Conservation (phyloP, 2,888 invertebrate species). For the Boloria euphrosyne region DNA sequence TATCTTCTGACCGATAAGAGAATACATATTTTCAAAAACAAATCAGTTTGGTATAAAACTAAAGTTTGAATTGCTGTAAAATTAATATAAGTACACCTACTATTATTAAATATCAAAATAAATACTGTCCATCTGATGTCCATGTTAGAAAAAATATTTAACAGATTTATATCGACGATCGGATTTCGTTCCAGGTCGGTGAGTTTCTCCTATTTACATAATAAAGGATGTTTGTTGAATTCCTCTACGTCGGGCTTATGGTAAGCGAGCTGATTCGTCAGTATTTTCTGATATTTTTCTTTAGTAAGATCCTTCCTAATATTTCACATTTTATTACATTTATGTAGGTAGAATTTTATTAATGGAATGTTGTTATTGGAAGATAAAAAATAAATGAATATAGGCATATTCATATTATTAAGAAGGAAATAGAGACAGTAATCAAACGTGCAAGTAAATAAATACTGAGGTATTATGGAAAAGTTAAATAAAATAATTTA, state of each 20-base stretch:
- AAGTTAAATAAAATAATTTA: neutral
- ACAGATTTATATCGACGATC: slow-evolving; percentile 19
- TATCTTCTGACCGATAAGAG: no score
- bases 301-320: neutral
- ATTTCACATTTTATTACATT: slow-evolving; percentile 8
- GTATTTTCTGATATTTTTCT: slow-evolving; percentile 13
- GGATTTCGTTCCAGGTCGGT: slow-evolving; percentile 22
- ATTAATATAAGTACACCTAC: no score
- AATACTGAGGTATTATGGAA: neutral
- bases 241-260: slow-evolving; percentile 2
- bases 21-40: no score
- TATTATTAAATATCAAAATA: no score
- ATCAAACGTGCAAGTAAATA: neutral
- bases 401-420: no score
- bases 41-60: no score
- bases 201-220: slow-evolving; percentile 39
- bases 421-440: no score
- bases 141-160: slow-evolving; percentile 14
- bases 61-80: no score
- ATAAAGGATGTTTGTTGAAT: slow-evolving; percentile 30
- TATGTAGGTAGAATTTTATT: slow-evolving; percentile 1
- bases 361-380: slow-evolving; percentile 7
- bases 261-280: slow-evolving; percentile 14
- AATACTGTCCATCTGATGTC: neutral
- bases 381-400: neutral